phyloP scores from a whole-genome alignment of 2,888 invertebrate genomes.

The Pachydiplax longipennis region DNA sequence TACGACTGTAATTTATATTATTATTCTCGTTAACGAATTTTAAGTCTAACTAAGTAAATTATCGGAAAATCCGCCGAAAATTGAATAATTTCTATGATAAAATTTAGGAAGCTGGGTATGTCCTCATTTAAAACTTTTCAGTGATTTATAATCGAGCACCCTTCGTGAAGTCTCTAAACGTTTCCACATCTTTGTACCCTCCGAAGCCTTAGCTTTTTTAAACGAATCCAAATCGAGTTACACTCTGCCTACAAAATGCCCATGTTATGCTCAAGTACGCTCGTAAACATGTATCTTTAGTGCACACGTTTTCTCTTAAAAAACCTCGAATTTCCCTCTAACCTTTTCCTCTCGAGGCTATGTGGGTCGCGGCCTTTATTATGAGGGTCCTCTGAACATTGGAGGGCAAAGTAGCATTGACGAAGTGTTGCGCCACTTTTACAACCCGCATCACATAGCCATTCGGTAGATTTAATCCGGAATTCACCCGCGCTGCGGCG shows the following conservation, averaged over 20 bases:
- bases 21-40: no score
- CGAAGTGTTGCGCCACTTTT: background rate
- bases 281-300: background rate
- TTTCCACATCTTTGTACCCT: no score
- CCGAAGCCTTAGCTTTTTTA: no score
- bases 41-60: no score
- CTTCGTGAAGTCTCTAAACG: no score
- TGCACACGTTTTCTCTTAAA: background rate
- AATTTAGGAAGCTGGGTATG: no score
- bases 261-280: background rate
- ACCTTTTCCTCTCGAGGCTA: background rate
- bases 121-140: no score
- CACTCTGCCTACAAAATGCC: background rate
- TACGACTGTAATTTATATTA: no score
- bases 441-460: background rate
- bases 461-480: background rate
- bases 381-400: background rate
- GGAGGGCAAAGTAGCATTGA: background rate
- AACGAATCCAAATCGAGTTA: no score
- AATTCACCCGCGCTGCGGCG: constrained; percentile 9
- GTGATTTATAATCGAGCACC: no score
- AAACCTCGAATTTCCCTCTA: background rate
- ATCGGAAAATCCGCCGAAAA: no score
- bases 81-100: no score
- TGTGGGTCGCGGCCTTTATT: background rate